phyloP scores from a whole-genome alignment of 2,113 vertebrate genomes.

The Pantherophis guttatus region DNA sequence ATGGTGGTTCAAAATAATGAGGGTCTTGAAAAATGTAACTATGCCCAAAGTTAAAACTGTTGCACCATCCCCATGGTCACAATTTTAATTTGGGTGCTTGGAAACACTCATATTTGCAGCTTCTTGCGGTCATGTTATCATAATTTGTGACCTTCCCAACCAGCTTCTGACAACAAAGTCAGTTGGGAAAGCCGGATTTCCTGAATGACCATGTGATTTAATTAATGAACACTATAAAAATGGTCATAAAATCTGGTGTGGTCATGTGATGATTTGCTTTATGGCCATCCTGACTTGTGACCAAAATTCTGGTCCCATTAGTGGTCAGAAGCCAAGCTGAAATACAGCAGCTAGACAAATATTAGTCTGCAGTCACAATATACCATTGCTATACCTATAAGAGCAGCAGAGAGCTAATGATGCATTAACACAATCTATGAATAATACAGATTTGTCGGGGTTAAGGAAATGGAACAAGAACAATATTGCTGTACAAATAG shows the following conservation, averaged over 20 bases:
- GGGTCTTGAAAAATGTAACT: too few species aligned
- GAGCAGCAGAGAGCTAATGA: not conserved
- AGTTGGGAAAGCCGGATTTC: too few species aligned
- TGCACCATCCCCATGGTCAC: too few species aligned
- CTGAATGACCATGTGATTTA: too few species aligned
- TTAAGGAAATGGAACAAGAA: constrained; percentile 33
- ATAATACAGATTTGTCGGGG: not conserved
- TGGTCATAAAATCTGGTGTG: not conserved
- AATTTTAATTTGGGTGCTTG: too few species aligned
- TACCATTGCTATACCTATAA: not conserved
- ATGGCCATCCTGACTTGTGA: too few species aligned
- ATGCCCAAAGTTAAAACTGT: not conserved
- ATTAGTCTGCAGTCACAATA: not conserved
- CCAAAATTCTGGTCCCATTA: not conserved
- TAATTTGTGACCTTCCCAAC: too few species aligned
- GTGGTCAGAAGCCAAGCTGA: not conserved
- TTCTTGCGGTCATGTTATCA: too few species aligned
- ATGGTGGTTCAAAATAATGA: not conserved
- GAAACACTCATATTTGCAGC: too few species aligned
- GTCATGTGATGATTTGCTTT: not conserved
- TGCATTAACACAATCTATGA: not conserved
- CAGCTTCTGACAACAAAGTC: not conserved
- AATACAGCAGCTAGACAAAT: not conserved
- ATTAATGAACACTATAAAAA: too few species aligned
- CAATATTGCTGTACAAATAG: constrained; percentile 49